phyloP scores from a whole-genome alignment of 37 sponge, comb jelly and placozoan genomes.

The Hexactinellida sp. region DNA sequence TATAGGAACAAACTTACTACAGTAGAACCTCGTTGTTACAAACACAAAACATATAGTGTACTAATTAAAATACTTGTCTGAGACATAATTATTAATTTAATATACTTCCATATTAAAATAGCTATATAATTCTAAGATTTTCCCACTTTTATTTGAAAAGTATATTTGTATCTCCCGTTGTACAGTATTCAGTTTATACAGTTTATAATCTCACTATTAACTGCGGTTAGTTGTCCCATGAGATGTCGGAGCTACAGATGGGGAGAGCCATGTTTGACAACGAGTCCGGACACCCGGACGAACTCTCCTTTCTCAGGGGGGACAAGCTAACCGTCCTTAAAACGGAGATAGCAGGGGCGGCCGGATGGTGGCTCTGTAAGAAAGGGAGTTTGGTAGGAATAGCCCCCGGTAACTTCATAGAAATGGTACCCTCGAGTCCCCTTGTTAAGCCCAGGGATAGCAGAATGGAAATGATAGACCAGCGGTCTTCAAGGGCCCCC shows the following conservation, averaged over 20 bases:
- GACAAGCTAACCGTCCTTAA: background rate
- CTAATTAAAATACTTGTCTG: too few relatives aligned
- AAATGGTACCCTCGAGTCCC: background rate
- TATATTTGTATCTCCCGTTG: too few relatives aligned
- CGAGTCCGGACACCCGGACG: background rate
- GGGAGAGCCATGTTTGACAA: background rate
- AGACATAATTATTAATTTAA: too few relatives aligned
- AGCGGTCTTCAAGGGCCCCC: background rate
- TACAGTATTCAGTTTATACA: too few relatives aligned
- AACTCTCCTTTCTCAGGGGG: background rate
- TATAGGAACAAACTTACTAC: too few relatives aligned
- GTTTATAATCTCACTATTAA: too few relatives aligned
- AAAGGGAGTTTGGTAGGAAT: background rate
- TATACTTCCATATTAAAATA: too few relatives aligned
- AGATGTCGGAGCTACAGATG: background rate
- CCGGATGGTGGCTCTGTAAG: slow-evolving; percentile 8
- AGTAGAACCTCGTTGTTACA: too few relatives aligned
- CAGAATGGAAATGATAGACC: background rate
- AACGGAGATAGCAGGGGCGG: background rate
- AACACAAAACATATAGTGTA: too few relatives aligned
- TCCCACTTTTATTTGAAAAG: too few relatives aligned
- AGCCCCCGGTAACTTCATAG: background rate
- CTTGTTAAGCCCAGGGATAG: background rate
- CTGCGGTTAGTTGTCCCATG: too few relatives aligned
- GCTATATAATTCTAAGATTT: too few relatives aligned